Conservation (phyloP, 2,113 vertebrate species). For the Sapajus apella region DNA sequence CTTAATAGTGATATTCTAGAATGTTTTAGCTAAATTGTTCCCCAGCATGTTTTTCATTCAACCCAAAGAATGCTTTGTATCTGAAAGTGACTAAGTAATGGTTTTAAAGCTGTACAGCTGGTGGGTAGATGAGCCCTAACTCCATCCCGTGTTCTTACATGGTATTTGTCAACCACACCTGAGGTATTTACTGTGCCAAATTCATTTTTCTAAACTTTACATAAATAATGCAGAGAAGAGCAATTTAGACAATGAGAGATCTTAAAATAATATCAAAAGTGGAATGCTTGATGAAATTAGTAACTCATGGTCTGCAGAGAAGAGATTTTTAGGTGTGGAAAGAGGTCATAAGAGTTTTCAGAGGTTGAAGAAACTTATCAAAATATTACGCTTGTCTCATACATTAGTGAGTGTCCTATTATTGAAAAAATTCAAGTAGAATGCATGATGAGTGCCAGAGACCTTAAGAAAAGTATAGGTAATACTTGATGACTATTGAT, state of each 20-base stretch:
- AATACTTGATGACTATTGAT: neutral
- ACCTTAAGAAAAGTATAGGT: neutral
- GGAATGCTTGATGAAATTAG: neutral
- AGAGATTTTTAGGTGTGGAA: neutral
- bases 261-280: neutral
- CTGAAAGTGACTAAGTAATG: neutral
- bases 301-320: neutral
- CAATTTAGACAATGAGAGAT: neutral
- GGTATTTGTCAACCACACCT: neutral
- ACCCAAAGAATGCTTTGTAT: neutral
- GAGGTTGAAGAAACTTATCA: neutral
- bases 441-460: neutral
- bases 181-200: neutral
- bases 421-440: neutral
- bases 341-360: neutral
- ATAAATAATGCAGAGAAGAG: neutral
- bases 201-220: neutral
- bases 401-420: neutral
- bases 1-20: neutral
- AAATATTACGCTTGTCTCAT: neutral
- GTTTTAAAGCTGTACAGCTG: neutral
- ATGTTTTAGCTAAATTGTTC: neutral
- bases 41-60: neutral
- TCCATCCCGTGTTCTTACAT: neutral
- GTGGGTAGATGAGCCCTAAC: neutral